Conservation (phyloP, 1,140 invertebrate species). For the Dolichoris vasculosae region DNA sequence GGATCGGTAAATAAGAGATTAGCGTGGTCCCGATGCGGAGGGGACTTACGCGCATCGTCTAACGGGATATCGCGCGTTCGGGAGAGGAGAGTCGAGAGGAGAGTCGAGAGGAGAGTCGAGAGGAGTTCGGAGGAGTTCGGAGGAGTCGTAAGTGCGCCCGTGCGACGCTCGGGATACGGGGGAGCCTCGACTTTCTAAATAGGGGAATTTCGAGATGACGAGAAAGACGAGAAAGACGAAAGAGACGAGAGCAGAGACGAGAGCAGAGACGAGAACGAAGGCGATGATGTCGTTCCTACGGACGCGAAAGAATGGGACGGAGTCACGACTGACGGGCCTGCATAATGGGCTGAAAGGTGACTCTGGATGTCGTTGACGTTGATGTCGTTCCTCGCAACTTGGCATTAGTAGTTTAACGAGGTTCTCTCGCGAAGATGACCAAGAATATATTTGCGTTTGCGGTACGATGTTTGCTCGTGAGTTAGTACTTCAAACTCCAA, state of each 20-base stretch:
- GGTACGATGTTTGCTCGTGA: neutral
- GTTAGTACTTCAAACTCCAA: neutral
- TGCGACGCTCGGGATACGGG: neutral
- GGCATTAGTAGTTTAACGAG: neutral
- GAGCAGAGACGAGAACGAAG: neutral
- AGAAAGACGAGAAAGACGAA: neutral
- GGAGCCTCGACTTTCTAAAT: conserved; percentile 6
- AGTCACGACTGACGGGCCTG: neutral
- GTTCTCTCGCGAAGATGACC: neutral
- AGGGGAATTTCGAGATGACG: conserved; percentile 3
- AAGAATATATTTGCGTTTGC: neutral
- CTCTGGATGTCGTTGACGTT: neutral
- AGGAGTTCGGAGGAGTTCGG: neutral
- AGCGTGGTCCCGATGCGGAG: neutral
- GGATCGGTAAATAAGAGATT: conserved; percentile 47
- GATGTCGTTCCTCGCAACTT: neutral
- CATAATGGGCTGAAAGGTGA: neutral
- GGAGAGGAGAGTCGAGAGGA: neutral
- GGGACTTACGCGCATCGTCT: neutral
- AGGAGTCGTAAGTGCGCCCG: neutral
- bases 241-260: neutral
- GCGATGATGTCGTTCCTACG: neutral
- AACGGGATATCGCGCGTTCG: conserved; percentile 21
- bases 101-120: too few species aligned
- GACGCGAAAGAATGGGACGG: neutral